phyloP scores from a whole-genome alignment of 2,888 invertebrate genomes.

The Idaea dimidiata region DNA sequence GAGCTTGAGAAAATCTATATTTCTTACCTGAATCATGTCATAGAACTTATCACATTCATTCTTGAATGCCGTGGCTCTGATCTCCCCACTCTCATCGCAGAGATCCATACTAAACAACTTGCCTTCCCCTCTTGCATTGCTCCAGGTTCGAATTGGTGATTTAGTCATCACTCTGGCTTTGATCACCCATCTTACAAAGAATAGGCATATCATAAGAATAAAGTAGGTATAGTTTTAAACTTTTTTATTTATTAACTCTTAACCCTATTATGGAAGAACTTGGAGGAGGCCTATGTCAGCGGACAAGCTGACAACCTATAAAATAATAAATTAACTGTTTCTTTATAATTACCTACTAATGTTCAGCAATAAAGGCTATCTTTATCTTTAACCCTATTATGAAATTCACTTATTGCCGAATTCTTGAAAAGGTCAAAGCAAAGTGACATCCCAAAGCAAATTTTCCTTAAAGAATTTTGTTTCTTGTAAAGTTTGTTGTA shows the following conservation, averaged over 20 bases:
- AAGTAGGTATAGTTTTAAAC: too few species aligned
- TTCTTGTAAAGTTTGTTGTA: too few species aligned
- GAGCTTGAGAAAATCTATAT: background rate
- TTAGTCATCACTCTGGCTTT: slow-evolving; percentile 94
- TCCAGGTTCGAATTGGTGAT: slow-evolving; percentile 90
- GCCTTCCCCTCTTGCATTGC: slow-evolving; percentile 95
- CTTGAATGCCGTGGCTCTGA: slow-evolving; percentile 94
- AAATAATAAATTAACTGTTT: too few species aligned
- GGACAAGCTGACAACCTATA: too few species aligned
- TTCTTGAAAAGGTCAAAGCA: background rate
- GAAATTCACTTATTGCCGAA: too few species aligned
- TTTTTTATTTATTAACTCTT: too few species aligned
- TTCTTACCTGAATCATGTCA: slow-evolving; percentile 89
- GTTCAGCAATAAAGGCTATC: too few species aligned
- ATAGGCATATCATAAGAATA: slow-evolving; percentile 17
- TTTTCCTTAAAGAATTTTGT: too few species aligned
- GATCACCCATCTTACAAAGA: slow-evolving; percentile 89
- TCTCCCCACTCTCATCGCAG: slow-evolving; percentile 96
- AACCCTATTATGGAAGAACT: too few species aligned
- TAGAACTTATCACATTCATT: slow-evolving; percentile 94
- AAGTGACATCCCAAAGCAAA: background rate
- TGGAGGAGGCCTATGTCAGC: too few species aligned
- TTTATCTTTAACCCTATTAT: too few species aligned
- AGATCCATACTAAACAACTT: slow-evolving; percentile 95
- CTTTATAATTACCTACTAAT: too few species aligned